Evolutionary conservation across 2,113 vertebrate species (phyloP), one percentile per base, ranked within the genome.

Genomic region (Ictalurus furcatus): DNA sequence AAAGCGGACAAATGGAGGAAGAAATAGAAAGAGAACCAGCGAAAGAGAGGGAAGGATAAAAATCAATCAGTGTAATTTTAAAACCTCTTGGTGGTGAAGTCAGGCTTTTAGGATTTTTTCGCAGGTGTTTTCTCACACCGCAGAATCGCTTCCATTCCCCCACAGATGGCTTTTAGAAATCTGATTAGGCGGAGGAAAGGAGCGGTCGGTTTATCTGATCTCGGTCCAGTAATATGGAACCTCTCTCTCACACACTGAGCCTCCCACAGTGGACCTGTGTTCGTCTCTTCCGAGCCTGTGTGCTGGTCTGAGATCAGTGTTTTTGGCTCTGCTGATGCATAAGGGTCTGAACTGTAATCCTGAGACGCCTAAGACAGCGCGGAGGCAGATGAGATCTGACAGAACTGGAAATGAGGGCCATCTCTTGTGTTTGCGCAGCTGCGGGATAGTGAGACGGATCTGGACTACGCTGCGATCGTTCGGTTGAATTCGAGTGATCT

Each of bases 391-490:
- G 63, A 80, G 81, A 81, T 73, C 83, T 91, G 85, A 76, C 63
- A 74, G 74, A 65, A 89, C 54, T 61, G 85, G 67, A 74, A 90
- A 67, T n/a, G 44, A 67, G 2, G 0, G 37, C 76, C 1, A 4
- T 48, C 23, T 28, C 37, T 90, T 16, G 25, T 91, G 83, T 91
- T 90, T 91, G 85, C 76, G 90, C 91, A 91, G 91, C 91, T 91
- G 91, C 84, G 30, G 25, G 82, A 85, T 89, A 90, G 89, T 89
- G 40, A 52, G 76, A 78, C 0, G 67, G 56, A 63, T 61, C 80
- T 30, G 54, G 82, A 73, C 85, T 84, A 54, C 7, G 11, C 81
- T 30, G 78, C 23, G 65, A 85, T 89, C 87, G 67, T 85, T 85
- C 71, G 73, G 88, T 91, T 87, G 90, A 91, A 90, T 58, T 80